Evolutionary conservation across 92 coral and sea anemone genomes (phyloP), one percentile per base, ranked within the genome.

Genomic region (Phenganax marumi): DNA sequence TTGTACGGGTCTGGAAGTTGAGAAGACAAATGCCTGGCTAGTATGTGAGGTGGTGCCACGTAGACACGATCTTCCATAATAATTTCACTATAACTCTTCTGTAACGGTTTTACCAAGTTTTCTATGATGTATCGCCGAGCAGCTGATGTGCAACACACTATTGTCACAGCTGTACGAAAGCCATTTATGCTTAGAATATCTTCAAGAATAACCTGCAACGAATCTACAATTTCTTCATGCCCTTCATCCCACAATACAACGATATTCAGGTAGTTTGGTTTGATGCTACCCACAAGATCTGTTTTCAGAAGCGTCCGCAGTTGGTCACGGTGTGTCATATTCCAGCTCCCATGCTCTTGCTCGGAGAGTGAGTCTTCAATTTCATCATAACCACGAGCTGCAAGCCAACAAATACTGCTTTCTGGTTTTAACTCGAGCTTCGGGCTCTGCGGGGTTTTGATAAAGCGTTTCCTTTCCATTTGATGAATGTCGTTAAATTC

Each of bases 341-440:
- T 85, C 96, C 96, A 91, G 3, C 23, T 68, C 8, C 90, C 96
- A 73, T 91, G 96, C 12, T 79, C 89, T 3, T 83, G 86, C 49
- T 57, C 13, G 19, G 92, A 89, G 50, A 91, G 87, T 24, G 91
- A 89, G 6, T 56, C 76, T 12, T 23, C 91, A 52, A 89, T 66
- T 54, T 91, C 92, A 33, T 89, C 91, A 46, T 84, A 91, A 43
- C 97, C 97, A 22, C 97, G 82, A 33, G 82, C 97, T 62, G 92
- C 92, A 60, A 89, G 88, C 97, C 97, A 91, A 63, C 92, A 89
- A 33, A 91, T 82, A 17, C 97, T 92, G 68, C 89, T 87, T 14
- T 68, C 87, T 13, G 97, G 89, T 25, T 91, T 87, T 57, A 91
- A 17, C 17, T 87, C 88, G 1, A 91, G 80, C 64, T 88, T 89